Conservation (phyloP, 2,113 vertebrate genomes). For the Panthera tigris region DNA sequence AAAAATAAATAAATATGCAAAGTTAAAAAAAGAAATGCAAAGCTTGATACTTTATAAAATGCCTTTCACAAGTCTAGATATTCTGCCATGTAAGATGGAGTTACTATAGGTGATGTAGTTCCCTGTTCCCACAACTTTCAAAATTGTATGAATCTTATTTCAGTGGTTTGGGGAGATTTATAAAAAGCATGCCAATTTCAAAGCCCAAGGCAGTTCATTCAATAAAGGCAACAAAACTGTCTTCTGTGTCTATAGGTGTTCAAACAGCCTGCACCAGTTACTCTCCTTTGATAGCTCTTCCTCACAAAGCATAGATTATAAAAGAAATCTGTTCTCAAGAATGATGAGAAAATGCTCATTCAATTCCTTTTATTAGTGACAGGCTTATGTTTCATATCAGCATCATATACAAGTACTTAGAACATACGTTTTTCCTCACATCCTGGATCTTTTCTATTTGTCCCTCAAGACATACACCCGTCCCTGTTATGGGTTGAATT, state of each 20-base stretch:
- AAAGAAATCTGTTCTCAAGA: not conserved
- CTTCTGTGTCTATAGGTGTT: not conserved
- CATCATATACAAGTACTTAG: not conserved
- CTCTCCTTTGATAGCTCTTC: not conserved
- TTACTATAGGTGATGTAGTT: not conserved
- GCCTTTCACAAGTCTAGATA: conserved; percentile 6
- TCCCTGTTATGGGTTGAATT: not conserved
- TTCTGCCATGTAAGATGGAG: not conserved
- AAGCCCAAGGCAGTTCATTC: not conserved
- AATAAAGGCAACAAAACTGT: conserved; percentile 55
- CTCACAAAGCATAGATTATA: conserved; percentile 35
- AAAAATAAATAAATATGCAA: conserved; percentile 62
- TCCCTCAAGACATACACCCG: not conserved
- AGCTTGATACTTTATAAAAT: not conserved
- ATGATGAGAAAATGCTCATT: conserved; percentile 26
- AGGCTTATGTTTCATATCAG: not conserved
- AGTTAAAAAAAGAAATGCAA: not conserved
- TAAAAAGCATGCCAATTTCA: conserved; percentile 56
- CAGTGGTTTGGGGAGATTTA: conserved; percentile 34
- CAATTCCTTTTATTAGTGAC: not conserved
- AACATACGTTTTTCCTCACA: not conserved
- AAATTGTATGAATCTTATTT: conserved; percentile 53
- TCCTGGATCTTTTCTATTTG: not conserved
- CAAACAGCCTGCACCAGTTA: not conserved
- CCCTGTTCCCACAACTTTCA: not conserved